phyloP scores from a whole-genome alignment of 2,888 invertebrate species.

The Eupithecia dodoneata region DNA sequence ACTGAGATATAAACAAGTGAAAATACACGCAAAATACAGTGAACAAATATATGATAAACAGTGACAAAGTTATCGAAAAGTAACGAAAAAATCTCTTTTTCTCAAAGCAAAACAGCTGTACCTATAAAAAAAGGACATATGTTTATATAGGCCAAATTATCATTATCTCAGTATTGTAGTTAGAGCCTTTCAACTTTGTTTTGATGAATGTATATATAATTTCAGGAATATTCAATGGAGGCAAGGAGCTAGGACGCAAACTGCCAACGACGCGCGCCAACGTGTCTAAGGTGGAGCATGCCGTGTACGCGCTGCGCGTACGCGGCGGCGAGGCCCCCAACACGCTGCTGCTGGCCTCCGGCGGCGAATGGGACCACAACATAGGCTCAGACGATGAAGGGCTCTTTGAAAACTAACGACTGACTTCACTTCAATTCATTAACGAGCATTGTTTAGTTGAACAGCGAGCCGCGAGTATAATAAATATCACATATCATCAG shows the following conservation, averaged over 20 bases:
- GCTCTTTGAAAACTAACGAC: slow-evolving; percentile 52
- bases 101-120: too few species aligned
- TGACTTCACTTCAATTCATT: not conserved
- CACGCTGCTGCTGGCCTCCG: slow-evolving; percentile 56
- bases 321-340: slow-evolving; percentile 92
- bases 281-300: slow-evolving; percentile 91
- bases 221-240: slow-evolving; percentile 62
- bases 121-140: too few species aligned
- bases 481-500: too few species aligned
- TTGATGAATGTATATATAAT: not conserved
- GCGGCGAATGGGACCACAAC: slow-evolving; percentile 43
- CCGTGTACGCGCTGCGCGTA: slow-evolving; percentile 91
- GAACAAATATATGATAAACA: too few species aligned
- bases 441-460: not conserved
- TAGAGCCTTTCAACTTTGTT: not conserved
- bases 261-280: slow-evolving; percentile 88
- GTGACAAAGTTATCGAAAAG: too few species aligned
- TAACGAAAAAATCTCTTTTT: too few species aligned
- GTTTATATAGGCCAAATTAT: too few species aligned
- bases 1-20: too few species aligned
- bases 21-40: too few species aligned
- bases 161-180: too few species aligned
- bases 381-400: slow-evolving; percentile 67
- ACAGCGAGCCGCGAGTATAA: not conserved
- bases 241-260: slow-evolving; percentile 88